A percentile compares a stretch with the other conserved stretches of the same genome.
Conservation (phyloP, 1,140 invertebrate species). For the Leptoteleia sp. region DNA sequence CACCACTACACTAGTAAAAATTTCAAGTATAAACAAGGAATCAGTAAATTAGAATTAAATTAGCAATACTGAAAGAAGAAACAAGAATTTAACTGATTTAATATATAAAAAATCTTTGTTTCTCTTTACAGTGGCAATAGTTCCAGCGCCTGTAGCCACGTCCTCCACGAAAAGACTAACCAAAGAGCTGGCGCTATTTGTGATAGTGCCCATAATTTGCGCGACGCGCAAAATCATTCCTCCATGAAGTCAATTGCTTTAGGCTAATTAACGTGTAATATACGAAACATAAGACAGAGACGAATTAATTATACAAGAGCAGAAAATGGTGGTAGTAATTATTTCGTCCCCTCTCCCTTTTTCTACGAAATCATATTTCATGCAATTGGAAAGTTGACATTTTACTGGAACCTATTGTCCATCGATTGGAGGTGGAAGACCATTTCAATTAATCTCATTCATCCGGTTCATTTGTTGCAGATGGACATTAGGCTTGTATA, state of each 20-base stretch:
- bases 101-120: not conserved
- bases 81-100: too few species aligned
- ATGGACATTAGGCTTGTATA: too few species aligned
- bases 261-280: conserved; percentile 74
- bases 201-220: conserved; percentile 71
- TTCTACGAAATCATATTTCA: too few species aligned
- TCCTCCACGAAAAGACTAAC: conserved; percentile 72
- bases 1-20: too few species aligned
- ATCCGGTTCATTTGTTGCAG: too few species aligned
- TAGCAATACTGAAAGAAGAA: too few species aligned
- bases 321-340: not conserved
- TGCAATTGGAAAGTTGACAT: too few species aligned
- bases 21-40: too few species aligned
- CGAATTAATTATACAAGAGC: conserved; percentile 66
- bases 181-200: conserved; percentile 68
- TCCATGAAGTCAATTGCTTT: conserved; percentile 79
- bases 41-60: too few species aligned
- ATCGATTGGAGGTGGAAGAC: too few species aligned
- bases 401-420: too few species aligned
- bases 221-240: conserved; percentile 75
- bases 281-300: conserved; percentile 67
- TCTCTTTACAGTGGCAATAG: conserved; percentile 75
- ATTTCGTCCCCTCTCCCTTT: not conserved
- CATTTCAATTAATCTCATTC: too few species aligned
- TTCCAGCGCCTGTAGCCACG: conserved; percentile 66